Evolutionary conservation across 2,113 vertebrate species (phyloP).

Genomic region (Phoxinus phoxinus): DNA sequence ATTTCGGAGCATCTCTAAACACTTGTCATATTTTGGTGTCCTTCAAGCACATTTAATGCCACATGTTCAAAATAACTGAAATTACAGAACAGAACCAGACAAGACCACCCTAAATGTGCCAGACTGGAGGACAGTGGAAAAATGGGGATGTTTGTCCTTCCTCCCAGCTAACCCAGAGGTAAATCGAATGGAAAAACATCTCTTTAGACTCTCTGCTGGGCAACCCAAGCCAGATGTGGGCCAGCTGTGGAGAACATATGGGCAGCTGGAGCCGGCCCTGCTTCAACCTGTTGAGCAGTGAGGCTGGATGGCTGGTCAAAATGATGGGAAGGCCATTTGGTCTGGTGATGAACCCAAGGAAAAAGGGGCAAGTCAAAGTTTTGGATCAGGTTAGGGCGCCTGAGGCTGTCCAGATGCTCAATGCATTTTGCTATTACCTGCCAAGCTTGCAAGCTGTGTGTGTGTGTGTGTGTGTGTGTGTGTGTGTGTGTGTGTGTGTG

Average conservation of each 20-base stretch:
- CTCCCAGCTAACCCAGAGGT: not conserved
- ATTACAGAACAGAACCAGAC: slow-evolving; percentile 16
- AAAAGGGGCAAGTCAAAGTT: slow-evolving; percentile 35
- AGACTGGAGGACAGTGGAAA: not conserved
- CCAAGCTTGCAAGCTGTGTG: not conserved
- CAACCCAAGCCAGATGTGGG: slow-evolving; percentile 75
- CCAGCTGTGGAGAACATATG: slow-evolving; percentile 88
- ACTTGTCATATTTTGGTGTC: not conserved
- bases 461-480: not conserved
- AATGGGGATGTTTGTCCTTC: slow-evolving; percentile 12
- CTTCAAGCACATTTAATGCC: slow-evolving; percentile 4
- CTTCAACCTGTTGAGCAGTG: slow-evolving; percentile 86
- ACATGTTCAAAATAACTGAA: not conserved
- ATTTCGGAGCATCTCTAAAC: not conserved
- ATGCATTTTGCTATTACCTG: not conserved
- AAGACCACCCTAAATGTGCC: not conserved
- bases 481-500: no score
- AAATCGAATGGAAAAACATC: slow-evolving; percentile 49
- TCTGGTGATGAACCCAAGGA: slow-evolving; percentile 29
- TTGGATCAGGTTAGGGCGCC: not conserved
- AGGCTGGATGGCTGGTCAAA: slow-evolving; percentile 58
- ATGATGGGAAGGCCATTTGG: slow-evolving; percentile 27
- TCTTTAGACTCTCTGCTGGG: slow-evolving; percentile 76
- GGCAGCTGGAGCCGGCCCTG: slow-evolving; percentile 75
- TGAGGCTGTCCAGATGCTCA: slow-evolving; percentile 18